phyloP scores from a whole-genome alignment of 2,888 invertebrate species.

The Epinotia ramella region DNA sequence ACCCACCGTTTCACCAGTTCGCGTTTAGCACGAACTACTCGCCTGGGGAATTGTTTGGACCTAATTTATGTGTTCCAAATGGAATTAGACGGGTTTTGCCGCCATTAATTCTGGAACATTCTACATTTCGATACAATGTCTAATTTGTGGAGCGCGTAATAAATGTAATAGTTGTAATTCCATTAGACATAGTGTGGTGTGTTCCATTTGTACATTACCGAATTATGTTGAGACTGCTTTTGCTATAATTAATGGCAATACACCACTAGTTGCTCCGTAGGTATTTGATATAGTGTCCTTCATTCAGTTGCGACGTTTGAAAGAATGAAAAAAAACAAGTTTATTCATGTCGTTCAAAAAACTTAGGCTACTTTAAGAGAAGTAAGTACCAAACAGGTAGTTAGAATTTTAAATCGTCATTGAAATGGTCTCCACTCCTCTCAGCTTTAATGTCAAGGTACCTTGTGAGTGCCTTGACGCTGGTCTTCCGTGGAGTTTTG shows the following conservation, averaged over 20 bases:
- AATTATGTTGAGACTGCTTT: not conserved
- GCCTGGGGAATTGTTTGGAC: constrained; percentile 4
- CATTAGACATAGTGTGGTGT: not conserved
- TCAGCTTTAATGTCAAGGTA: no score
- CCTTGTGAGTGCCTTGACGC: no score
- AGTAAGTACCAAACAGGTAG: no score
- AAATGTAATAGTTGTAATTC: not conserved
- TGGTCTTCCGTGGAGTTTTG: no score
- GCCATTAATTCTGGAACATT: constrained; percentile 20
- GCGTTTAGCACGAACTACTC: not conserved
- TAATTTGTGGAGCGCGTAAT: constrained; percentile 2
- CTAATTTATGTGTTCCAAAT: constrained; percentile 27
- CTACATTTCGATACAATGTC: constrained; percentile 20
- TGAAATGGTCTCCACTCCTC: no score
- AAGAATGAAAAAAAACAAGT: no score
- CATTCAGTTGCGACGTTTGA: no score
- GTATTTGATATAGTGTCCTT: no score
- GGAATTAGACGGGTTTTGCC: constrained; percentile 14
- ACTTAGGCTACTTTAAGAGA: no score
- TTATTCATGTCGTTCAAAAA: no score
- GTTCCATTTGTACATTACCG: not conserved
- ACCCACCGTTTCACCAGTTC: constrained; percentile 3
- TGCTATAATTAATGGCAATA: not conserved
- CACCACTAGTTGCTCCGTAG: no score
- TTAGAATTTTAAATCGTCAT: no score